Base-by-base conservation (phyloP, 2,113 vertebrate genomes). In the Myanophis thanlyinensis region DNA sequence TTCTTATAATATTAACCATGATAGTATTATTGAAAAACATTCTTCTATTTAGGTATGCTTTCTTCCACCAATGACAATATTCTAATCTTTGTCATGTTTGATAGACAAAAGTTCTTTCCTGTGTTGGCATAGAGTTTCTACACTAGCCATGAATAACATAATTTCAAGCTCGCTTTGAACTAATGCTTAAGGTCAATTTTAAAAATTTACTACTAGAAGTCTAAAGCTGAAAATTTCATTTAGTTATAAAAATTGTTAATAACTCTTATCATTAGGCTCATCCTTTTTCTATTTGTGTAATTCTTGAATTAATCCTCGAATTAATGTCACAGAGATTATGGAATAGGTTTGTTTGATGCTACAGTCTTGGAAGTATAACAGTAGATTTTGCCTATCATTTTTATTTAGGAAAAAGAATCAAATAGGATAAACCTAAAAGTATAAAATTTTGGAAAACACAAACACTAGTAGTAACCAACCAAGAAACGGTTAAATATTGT, bases 401-500 rank as follows among this genome's bases (percentile, higher is more conserved):
- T 13, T 44, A 56, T 3, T 80, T 23, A 90, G 73, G 87, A 94
- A 90, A 27, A 87, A 92, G 27, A 85, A 30, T 62, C 10, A 35
- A 49, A 62, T 13, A 30, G 15, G 15, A 59, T 0, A 35, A 92
- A 5, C 22, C 54, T 40, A 51, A 4, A 51, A 25, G 3, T 35
- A 8, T 91, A 48, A 93, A 91, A 92, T 11, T 89, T 86, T 25
- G n/a, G 80, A 59, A 85, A 22, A 9, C 47, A n/a, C 13, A 47
- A 85, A 86, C 47, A 46, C 88, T 88, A 92, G 88, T 46, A 91
- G 53, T 5, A 89, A 89, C 48, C 87, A 87, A 95, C 18, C 67
- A 93, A 92, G 94, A 96, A 96, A 93, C 92, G 93, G 94, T 96
- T 97, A 96, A 95, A 93, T 54, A 40, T 62, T 89, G 51, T 90